Conservation (phyloP, 2,113 vertebrate genomes). For the Coptodon rendalli region DNA sequence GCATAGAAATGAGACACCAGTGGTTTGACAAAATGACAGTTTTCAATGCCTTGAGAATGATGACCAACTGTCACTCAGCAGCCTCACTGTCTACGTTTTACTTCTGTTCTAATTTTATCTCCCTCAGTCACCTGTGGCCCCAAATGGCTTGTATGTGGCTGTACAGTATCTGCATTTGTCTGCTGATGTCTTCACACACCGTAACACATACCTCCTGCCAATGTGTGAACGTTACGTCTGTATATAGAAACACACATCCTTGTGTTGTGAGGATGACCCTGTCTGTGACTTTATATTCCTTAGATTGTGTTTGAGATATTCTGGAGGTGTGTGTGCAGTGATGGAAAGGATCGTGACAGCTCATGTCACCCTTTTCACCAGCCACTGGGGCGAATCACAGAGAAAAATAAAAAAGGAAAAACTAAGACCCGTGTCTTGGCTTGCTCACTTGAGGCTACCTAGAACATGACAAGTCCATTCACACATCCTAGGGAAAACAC, state of each 20-base stretch:
- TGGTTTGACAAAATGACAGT: neutral
- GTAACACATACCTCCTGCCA: neutral
- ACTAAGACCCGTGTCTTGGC: neutral
- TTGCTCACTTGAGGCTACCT: neutral
- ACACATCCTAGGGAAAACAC: neutral
- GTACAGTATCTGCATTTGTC: neutral
- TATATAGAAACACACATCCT: neutral
- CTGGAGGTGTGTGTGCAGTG: neutral
- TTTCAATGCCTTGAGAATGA: neutral
- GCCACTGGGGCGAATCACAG: neutral
- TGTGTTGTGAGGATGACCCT: neutral
- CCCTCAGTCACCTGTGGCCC: neutral
- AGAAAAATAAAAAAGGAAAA: neutral
- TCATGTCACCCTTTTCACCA: neutral
- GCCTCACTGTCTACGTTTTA: neutral
- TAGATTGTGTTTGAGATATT: neutral
- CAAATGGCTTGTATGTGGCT: neutral
- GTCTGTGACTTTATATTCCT: neutral
- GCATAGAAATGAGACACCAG: neutral
- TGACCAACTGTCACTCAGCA: neutral
- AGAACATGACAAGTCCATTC: slow-evolving; percentile 61
- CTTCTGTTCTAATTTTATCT: neutral
- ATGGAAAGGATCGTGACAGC: slow-evolving; percentile 12
- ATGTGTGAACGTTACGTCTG: neutral
- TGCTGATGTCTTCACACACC: neutral